These are phyloP conservation scores for Latrodectus geometricus DNA, from an alignment of 1,140 invertebrate genomes.

Conservation along the genomic window DNA sequence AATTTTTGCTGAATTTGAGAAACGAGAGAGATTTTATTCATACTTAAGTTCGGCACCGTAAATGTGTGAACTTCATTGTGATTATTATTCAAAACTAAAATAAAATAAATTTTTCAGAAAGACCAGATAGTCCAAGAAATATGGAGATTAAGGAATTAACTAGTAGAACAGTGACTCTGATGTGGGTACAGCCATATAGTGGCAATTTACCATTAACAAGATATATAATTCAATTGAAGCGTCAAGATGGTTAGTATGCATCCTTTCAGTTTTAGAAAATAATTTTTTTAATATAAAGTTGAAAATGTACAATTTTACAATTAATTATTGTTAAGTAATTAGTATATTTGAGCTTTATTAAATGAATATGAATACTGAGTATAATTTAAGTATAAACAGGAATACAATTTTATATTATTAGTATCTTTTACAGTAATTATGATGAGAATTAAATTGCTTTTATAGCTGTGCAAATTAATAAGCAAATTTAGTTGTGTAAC, in stretches of 20 bases:
- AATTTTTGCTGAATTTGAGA: neutral
- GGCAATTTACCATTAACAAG: constrained; percentile 81
- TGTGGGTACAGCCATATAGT: constrained; percentile 82
- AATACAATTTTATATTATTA: no score
- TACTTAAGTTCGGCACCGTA: neutral
- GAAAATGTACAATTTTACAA: no score
- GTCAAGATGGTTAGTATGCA: constrained; percentile 45
- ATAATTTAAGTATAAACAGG: no score
- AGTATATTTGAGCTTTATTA: no score
- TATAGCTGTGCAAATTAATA: no score
- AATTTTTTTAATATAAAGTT: no score
- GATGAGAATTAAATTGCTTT: no score
- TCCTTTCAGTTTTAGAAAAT: neutral
- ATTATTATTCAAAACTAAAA: neutral
- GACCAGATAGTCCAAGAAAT: constrained; percentile 68
- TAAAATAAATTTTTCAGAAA: constrained; percentile 67
- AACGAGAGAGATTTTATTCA: neutral
- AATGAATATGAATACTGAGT: no score
- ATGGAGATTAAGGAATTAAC: constrained; percentile 65
- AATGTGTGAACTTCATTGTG: neutral
- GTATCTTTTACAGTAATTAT: no score
- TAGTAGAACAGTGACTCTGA: constrained; percentile 76
- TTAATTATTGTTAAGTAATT: no score
- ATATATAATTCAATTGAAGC: constrained; percentile 86
- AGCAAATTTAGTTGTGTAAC: no score